Evolutionary conservation across 2,113 vertebrate genomes (phyloP).

Genomic region (Pimephales promelas): DNA sequence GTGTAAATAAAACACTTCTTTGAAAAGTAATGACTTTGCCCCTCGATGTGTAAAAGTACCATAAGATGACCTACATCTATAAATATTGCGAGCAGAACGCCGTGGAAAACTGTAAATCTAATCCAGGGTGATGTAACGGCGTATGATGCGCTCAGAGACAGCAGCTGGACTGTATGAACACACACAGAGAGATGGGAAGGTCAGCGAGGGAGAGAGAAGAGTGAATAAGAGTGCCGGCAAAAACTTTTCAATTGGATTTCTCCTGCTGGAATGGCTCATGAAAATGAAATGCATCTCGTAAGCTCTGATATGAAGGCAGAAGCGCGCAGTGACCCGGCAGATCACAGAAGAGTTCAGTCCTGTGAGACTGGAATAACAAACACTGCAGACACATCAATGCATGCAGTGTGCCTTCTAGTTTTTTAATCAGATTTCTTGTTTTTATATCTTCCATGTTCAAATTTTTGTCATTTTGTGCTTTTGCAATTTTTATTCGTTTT

Average conservation of each 20-base stretch:
- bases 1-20: not conserved
- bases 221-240: not conserved
- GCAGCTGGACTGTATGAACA: not conserved
- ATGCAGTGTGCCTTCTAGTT: too few relatives aligned
- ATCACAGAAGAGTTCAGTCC: not conserved
- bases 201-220: not conserved
- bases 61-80: not conserved
- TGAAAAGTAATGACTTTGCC: not conserved
- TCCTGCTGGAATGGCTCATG: conserved; percentile 17
- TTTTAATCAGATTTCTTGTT: not conserved
- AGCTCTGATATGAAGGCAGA: conserved; percentile 4
- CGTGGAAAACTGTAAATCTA: not conserved
- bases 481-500: not conserved
- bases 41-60: not conserved
- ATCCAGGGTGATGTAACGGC: not conserved
- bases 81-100: not conserved
- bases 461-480: not conserved
- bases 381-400: not conserved
- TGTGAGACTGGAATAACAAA: not conserved
- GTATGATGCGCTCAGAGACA: not conserved
- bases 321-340: not conserved
- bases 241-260: conserved; percentile 25
- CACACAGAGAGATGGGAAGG: not conserved
- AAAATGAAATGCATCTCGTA: not conserved
- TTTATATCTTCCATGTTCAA: not conserved